Conservation (phyloP, 1,140 invertebrate genomes). For the Lysiphlebus fabarum region DNA sequence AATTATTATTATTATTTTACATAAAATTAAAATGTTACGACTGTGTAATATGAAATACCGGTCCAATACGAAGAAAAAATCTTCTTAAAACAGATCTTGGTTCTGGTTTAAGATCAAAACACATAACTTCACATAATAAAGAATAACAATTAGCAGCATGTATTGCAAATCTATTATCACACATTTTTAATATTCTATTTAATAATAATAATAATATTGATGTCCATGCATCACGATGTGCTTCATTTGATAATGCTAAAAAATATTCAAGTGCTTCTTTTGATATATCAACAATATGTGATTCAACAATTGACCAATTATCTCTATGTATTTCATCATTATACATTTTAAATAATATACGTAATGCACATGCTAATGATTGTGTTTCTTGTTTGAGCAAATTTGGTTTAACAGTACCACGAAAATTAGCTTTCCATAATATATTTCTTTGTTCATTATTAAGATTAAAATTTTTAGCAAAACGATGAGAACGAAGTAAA, state of each 20-base stretch:
- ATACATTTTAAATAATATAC: conserved; percentile 94
- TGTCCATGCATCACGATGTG: conserved; percentile 91
- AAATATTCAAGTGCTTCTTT: conserved; percentile 91
- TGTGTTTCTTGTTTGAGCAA: conserved; percentile 94
- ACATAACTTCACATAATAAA: conserved; percentile 87
- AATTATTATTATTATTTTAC: no score
- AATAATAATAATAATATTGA: conserved; percentile 87
- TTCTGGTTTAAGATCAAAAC: conserved; percentile 90
- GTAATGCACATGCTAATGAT: conserved; percentile 87
- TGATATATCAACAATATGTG: conserved; percentile 73
- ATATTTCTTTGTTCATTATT: conserved; percentile 92
- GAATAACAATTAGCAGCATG: conserved; percentile 89
- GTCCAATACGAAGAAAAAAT: conserved; percentile 87
- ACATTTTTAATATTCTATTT: conserved; percentile 88
- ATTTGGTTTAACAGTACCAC: conserved; percentile 90
- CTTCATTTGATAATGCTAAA: conserved; percentile 83
- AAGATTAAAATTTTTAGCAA: conserved; percentile 92
- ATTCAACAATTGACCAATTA: conserved; percentile 75
- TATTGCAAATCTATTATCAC: conserved; percentile 86
- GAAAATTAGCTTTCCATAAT: conserved; percentile 93
- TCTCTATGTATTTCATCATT: conserved; percentile 73
- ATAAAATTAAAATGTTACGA: conserved; percentile 35
- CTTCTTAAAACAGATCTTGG: conserved; percentile 82
- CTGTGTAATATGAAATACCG: conserved; percentile 76
- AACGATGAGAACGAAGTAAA: conserved; percentile 85